Base-by-base conservation (phyloP, 2,113 vertebrate species). In the Ovis canadensis region DNA sequence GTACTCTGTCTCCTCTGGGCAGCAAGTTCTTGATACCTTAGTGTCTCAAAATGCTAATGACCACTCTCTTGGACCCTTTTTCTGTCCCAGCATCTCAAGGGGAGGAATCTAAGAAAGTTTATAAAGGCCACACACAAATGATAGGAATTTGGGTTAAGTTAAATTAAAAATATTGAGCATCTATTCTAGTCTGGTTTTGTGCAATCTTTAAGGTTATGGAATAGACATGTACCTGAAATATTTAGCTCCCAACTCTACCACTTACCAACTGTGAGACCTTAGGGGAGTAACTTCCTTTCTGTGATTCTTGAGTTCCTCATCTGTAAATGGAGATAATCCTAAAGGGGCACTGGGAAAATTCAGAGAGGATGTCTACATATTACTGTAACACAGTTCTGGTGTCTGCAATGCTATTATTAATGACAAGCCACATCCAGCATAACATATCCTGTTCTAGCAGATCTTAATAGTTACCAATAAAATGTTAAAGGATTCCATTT, bases 401-500 rank as follows among this genome's bases (percentile, higher is more conserved):
- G 29, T 36, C 64, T 50, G 48, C 1, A 74, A 19, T 78, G 29
- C 33, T 94, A 40, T 81, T 93, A 93, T 54, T 96, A 85, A 96
- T 94, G 57, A 95, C n/a, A 59, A 91, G 40, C 54, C 82, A n/a
- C 21, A 87, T 74, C 55, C 45, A 97, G 45, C 27, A 82, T 85
- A 93, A 59, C 21, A 87, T 60, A 92, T 82, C n/a, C n/a, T 85
- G 19, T 95, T 97, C 89, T 62, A 95, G n/a, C 50, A 96, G 80
- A 84, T 59, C 60, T 90, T 87, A 83, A 55, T 96, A 84, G 67
- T 87, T 94, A 82, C 59, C 82, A 95, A 88, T 85, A 67, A 91
- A 89, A 88, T 96, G 57, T 94, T 94, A 96, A 97, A 94, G 45
- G 16, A 45, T 80, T 92, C 31, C 29, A 77, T 95, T 96, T 96